phyloP scores from a whole-genome alignment of 2,797 vertebrate species.

The Pelochelys cantorii region DNA sequence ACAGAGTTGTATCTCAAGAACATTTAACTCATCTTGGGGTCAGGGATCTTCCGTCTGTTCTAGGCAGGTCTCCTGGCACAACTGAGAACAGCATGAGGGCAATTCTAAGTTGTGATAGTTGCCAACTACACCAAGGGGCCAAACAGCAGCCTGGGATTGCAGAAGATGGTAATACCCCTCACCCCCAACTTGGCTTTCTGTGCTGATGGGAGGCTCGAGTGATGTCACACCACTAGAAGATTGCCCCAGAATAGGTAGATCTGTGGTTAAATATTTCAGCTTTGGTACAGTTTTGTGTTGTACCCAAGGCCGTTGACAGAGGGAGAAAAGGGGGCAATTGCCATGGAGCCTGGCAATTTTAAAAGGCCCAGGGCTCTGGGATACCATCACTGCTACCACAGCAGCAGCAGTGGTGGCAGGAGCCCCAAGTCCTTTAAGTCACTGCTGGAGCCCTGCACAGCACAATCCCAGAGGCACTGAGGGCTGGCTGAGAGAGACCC shows the following conservation, averaged over 20 bases:
- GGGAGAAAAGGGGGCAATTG: too few relatives aligned
- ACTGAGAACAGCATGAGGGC: background rate
- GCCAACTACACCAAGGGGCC: background rate
- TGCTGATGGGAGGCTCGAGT: background rate
- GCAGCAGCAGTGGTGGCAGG: too few relatives aligned
- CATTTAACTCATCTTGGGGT: background rate
- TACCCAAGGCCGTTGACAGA: background rate
- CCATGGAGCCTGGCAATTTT: too few relatives aligned
- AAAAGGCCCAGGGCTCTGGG: too few relatives aligned
- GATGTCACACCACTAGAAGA: background rate
- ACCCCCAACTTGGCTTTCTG: background rate
- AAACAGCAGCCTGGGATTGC: background rate
- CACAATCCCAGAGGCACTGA: too few relatives aligned
- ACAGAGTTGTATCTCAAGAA: background rate
- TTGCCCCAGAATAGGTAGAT: background rate
- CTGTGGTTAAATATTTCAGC: background rate
- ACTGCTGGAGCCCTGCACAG: too few relatives aligned
- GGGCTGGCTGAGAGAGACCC: too few relatives aligned
- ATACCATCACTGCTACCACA: too few relatives aligned
- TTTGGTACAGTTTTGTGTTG: constrained; percentile 14
- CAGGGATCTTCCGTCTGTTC: background rate
- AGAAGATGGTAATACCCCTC: background rate
- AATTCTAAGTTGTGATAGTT: background rate
- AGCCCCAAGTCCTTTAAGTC: too few relatives aligned
- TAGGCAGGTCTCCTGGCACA: background rate